phyloP scores from a whole-genome alignment of 1,140 invertebrate species.

The Drosophila paulistorum region DNA sequence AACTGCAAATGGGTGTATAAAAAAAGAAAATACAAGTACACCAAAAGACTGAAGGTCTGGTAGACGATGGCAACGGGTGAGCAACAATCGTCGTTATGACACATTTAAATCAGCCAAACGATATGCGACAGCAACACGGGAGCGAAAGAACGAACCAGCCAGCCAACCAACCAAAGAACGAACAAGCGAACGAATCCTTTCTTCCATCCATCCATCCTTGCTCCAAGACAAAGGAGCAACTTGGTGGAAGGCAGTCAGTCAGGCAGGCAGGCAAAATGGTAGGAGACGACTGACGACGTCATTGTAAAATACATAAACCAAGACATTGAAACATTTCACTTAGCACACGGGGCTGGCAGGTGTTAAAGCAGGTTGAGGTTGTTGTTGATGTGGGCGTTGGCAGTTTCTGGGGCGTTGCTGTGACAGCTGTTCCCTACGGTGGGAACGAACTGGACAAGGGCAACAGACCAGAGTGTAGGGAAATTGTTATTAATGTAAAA shows the following conservation, averaged over 20 bases:
- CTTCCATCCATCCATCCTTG: constrained; percentile 26
- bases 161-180: constrained; percentile 4
- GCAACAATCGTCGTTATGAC: constrained; percentile 77
- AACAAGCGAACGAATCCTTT: constrained; percentile 29
- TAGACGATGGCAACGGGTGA: constrained; percentile 57
- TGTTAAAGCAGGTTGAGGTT: constrained; percentile 46
- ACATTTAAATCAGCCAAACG: constrained; percentile 81
- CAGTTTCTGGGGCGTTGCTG: constrained; percentile 3
- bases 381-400: constrained; percentile 24
- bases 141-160: constrained; percentile 20
- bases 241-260: constrained; percentile 25
- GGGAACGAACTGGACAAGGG: constrained; percentile 59
- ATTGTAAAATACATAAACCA: constrained; percentile 80
- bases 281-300: constrained; percentile 60
- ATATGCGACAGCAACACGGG: constrained; percentile 66
- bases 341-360: constrained; percentile 58
- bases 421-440: constrained; percentile 55
- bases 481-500: no score
- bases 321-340: constrained; percentile 78
- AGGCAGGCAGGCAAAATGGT: not conserved
- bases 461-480: no score
- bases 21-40: constrained; percentile 10
- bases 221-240: constrained; percentile 45
- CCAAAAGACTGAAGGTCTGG: not conserved
- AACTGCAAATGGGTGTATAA: constrained; percentile 21